These are phyloP conservation scores for Dryobota labecula DNA, from an alignment of 2,888 invertebrate species.

Conservation along the genomic window DNA sequence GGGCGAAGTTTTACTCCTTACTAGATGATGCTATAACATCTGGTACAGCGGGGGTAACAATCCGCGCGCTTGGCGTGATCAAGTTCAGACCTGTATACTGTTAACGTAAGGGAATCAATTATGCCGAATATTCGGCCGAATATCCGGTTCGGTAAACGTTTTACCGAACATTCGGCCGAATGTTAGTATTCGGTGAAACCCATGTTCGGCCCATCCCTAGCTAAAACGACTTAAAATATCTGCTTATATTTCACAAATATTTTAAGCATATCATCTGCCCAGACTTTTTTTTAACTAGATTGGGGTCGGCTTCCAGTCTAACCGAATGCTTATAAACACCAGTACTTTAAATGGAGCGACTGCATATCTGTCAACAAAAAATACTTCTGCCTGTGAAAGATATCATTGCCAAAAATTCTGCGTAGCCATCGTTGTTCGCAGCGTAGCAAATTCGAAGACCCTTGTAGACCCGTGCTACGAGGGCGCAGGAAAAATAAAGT, in stretches of 20 bases:
- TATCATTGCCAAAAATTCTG: neutral
- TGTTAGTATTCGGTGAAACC: too few species aligned
- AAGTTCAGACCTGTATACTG: too few species aligned
- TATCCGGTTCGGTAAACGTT: too few species aligned
- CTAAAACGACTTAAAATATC: neutral
- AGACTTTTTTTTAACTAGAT: neutral
- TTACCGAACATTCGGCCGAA: too few species aligned
- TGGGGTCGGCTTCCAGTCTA: neutral
- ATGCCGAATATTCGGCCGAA: too few species aligned
- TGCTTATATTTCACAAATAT: neutral
- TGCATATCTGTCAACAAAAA: neutral
- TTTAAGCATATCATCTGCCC: neutral
- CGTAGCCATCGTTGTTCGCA: conserved; percentile 4
- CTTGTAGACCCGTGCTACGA: conserved; percentile 20
- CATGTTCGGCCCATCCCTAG: too few species aligned
- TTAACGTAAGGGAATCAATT: too few species aligned
- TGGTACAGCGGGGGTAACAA: too few species aligned
- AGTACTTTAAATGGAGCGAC: neutral
- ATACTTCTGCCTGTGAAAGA: neutral
- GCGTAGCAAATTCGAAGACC: conserved; percentile 33
- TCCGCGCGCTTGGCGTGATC: too few species aligned
- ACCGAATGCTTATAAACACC: neutral
- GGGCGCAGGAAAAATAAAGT: neutral
- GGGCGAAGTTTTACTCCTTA: too few species aligned
- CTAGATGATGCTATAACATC: too few species aligned